Conservation (phyloP, 2,113 vertebrate species). For the Excalfactoria chinensis region DNA sequence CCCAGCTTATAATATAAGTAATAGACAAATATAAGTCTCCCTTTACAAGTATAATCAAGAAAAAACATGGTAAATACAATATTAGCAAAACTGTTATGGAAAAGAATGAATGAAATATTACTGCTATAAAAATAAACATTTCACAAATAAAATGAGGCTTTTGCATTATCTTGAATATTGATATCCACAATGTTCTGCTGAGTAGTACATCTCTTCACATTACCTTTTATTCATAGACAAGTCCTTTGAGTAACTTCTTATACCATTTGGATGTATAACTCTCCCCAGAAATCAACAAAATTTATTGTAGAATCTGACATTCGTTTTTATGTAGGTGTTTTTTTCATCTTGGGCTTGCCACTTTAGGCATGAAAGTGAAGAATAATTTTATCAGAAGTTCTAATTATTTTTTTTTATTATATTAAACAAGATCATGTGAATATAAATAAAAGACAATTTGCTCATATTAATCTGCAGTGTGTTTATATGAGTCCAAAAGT, state of each 20-base stretch:
- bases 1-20: not conserved
- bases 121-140: not conserved
- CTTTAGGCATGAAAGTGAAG: not conserved
- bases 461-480: not conserved
- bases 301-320: not conserved
- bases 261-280: not conserved
- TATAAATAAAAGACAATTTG: not conserved
- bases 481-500: not conserved
- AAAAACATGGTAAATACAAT: not conserved
- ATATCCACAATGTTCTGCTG: not conserved
- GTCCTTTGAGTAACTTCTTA: not conserved
- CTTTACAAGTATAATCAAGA: not conserved
- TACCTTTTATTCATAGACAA: not conserved
- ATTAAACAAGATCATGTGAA: rapidly evolving
- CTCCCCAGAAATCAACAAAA: not conserved
- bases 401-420: not conserved
- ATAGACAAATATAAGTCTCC: not conserved
- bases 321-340: not conserved
- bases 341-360: not conserved
- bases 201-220: not conserved
- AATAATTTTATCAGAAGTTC: not conserved
- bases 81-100: not conserved
- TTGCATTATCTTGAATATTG: not conserved
- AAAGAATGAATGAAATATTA: not conserved
- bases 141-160: not conserved